Conservation (phyloP, 2,797 vertebrate genomes). For the Pangasius sanitwongsei region DNA sequence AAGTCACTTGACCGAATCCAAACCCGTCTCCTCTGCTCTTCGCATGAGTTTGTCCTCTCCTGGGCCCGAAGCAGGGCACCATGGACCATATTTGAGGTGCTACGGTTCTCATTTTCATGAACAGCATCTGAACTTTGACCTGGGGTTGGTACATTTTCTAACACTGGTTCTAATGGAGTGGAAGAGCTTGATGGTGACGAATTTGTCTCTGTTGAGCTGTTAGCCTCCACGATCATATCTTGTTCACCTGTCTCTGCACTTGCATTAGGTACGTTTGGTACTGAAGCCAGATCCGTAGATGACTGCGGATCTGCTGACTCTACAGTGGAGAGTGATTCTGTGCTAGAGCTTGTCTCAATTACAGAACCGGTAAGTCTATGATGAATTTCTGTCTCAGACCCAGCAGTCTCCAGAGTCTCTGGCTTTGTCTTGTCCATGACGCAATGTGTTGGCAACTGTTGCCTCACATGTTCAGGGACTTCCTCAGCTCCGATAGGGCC, state of each 20-base stretch:
- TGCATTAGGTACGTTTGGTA: background rate
- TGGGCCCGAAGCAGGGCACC: conserved; percentile 71
- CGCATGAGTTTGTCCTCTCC: conserved; percentile 63
- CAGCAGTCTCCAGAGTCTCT: background rate
- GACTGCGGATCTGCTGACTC: conserved; percentile 32
- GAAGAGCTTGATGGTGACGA: background rate
- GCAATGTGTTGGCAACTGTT: conserved; percentile 71
- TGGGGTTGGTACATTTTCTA: conserved; percentile 11
- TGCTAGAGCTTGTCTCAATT: conserved; percentile 51
- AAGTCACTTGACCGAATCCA: conserved; percentile 74
- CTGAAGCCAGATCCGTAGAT: background rate
- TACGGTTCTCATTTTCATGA: background rate
- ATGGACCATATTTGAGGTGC: conserved; percentile 65
- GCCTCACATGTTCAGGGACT: conserved; percentile 75
- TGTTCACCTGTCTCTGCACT: background rate
- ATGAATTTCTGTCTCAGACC: background rate
- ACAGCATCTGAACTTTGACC: background rate
- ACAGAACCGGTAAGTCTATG: conserved; percentile 16
- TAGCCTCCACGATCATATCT: background rate
- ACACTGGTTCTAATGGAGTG: conserved; percentile 1
- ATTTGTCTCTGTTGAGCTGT: background rate
- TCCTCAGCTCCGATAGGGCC: conserved; percentile 45
- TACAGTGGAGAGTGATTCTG: conserved; percentile 52
- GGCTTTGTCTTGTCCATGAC: conserved; percentile 54
- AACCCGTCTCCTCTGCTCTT: conserved; percentile 62